These are phyloP conservation scores for Proteles cristata DNA, from an alignment of 2,113 vertebrate species.

Conservation along the genomic window DNA sequence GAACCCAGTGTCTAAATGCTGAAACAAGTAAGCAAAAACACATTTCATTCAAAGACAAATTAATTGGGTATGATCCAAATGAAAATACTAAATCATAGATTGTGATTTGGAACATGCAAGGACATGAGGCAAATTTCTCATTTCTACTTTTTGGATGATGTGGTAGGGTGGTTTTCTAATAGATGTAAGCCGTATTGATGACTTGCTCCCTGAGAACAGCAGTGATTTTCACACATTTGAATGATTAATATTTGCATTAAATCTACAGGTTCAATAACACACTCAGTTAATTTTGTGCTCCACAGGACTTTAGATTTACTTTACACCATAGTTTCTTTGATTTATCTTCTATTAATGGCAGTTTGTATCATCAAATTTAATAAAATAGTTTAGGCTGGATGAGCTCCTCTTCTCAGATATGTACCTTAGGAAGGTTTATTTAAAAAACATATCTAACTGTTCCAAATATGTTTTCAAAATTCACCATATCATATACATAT, in stretches of 20 bases:
- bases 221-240: conserved; percentile 47
- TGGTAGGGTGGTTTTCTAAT: neutral
- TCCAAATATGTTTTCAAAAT: conserved; percentile 10
- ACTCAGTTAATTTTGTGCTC: conserved; percentile 71
- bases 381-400: conserved; percentile 9
- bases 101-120: neutral
- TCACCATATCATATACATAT: neutral
- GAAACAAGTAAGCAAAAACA: neutral
- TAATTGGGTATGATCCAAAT: neutral
- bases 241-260: conserved; percentile 71
- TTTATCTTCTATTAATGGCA: conserved; percentile 67
- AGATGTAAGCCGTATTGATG: conserved; percentile 8
- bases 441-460: neutral
- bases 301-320: conserved; percentile 68
- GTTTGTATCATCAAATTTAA: conserved; percentile 51
- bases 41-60: neutral
- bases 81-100: neutral
- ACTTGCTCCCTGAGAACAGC: neutral
- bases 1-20: neutral
- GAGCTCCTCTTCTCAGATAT: neutral
- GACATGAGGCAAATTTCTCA: neutral
- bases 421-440: conserved; percentile 19
- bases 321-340: conserved; percentile 44
- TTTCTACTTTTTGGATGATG: neutral
- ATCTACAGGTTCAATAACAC: conserved; percentile 65